Conservation (phyloP, 2,888 invertebrate genomes). For the Amphipoea oculea region DNA sequence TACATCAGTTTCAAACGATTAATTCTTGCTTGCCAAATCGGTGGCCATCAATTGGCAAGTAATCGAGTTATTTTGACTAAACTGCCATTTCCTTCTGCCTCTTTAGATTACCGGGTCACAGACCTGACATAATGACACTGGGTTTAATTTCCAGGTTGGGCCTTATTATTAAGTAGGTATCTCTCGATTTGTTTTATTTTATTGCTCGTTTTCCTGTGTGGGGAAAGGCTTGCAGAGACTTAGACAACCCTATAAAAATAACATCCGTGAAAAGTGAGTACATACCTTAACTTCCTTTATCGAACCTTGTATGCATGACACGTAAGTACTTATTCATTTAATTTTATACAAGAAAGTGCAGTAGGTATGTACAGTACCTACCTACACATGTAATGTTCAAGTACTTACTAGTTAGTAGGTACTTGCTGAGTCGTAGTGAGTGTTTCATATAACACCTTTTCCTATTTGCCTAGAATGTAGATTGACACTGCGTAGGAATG, state of each 20-base stretch:
- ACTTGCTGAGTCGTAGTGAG: slow-evolving; percentile 17
- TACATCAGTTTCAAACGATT: slow-evolving; percentile 42
- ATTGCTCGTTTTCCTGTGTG: slow-evolving; percentile 17
- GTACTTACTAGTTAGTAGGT: slow-evolving; percentile 1
- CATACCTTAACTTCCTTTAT: neutral
- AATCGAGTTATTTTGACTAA: slow-evolving; percentile 71
- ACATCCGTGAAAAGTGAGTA: slow-evolving; percentile 7
- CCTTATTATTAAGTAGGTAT: slow-evolving; percentile 1
- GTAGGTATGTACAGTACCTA: neutral
- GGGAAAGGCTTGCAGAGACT: neutral
- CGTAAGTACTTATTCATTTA: neutral
- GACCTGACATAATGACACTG: neutral
- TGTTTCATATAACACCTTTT: slow-evolving; percentile 58
- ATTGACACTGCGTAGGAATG: slow-evolving; percentile 59
- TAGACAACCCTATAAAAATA: slow-evolving; percentile 1
- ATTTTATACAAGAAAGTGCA: slow-evolving; percentile 33
- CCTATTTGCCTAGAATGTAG: slow-evolving; percentile 62
- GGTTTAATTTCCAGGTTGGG: slow-evolving; percentile 7
- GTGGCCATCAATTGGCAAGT: slow-evolving; percentile 71
- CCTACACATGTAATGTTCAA: slow-evolving; percentile 9
- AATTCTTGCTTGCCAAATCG: slow-evolving; percentile 68
- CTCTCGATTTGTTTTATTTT: slow-evolving; percentile 32
- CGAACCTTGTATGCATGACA: neutral
- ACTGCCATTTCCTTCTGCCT: slow-evolving; percentile 67
- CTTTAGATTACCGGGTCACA: slow-evolving; percentile 17